A percentile compares a stretch with the other conserved stretches of the same genome.
Conservation (phyloP, 1,140 invertebrate genomes). For the Linepithema humile region DNA sequence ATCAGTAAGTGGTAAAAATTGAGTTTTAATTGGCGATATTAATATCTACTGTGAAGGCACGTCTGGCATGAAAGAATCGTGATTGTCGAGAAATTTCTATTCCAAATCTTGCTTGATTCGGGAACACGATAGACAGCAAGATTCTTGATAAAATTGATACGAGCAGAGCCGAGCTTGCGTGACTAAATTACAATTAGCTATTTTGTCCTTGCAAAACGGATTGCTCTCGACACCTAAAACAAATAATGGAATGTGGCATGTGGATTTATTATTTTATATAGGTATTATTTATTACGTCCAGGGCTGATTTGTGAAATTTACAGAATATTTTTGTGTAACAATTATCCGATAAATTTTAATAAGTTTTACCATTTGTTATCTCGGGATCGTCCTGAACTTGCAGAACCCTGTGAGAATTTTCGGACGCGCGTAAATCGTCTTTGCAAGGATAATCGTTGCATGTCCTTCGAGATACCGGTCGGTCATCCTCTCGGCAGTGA, state of each 20-base stretch:
- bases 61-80: not conserved
- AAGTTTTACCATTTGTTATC: conserved; percentile 71
- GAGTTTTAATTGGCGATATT: conserved; percentile 1
- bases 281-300: not conserved
- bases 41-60: not conserved
- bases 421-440: conserved; percentile 56
- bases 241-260: not conserved
- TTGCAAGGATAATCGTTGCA: conserved; percentile 88
- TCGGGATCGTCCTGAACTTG: conserved; percentile 75
- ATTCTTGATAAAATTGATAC: conserved; percentile 91
- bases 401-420: conserved; percentile 66
- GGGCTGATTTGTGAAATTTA: not conserved
- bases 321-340: too few relatives aligned
- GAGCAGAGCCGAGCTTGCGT: conserved; percentile 91
- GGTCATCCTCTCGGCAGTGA: conserved; percentile 85
- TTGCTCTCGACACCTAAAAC: conserved; percentile 71
- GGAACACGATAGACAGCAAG: conserved; percentile 90
- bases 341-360: too few relatives aligned
- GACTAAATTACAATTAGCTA: conserved; percentile 90
- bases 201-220: conserved; percentile 88
- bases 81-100: conserved; percentile 33
- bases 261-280: not conserved
- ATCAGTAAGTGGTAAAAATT: not conserved
- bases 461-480: conserved; percentile 85
- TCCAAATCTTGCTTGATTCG: conserved; percentile 75